Base-by-base conservation (phyloP, 2,888 invertebrate species). In the Rosalia funebris region DNA sequence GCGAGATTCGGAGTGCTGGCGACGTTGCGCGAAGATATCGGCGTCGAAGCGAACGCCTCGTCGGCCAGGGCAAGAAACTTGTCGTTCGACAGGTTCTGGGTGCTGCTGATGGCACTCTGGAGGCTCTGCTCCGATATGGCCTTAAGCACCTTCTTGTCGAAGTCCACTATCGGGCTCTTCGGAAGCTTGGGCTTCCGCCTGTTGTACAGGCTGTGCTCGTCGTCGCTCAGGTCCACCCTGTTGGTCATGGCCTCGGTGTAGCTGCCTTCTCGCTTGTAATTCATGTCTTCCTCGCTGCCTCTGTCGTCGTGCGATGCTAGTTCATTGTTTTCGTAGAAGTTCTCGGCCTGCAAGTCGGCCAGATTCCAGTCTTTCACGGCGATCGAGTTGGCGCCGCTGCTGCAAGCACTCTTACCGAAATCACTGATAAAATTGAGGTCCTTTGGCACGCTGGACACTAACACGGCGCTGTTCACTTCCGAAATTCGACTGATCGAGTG, bases 401-500 rank as follows among this genome's bases (percentile, higher is more conserved):
- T 60, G 37, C 37, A 62, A 36, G 19, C 61, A 47, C 63, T 55
- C 5, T 62, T 59, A 42, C 62, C 65, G 41, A 71, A 71, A 48
- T 78, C 75, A 10, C 83, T 83, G 66, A 82, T 86, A 71, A 89
- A 84, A 83, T 89, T 87, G 64, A 90, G 83, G 75, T 89, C 87
- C 74, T 88, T 88, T 73, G 90, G 90, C 60, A 90, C 86, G 74
- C 86, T 87, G 41, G 56, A 68, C 41, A 66, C 70, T 45, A 57
- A 19, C 25, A 59, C 50, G 7, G 47, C 11, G 17, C 14, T 16
- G 37, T 14, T 20, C 16, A 17, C 14, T 20, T 44, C 36, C 31
- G 34, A 17, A 11, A 34, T 44, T 3, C 36, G 25, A 55, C 55
- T 55, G 55, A 10, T 45, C 36, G 55, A 55, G 50, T 67, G 68